phyloP scores from a whole-genome alignment of 1,140 invertebrate genomes.

The Subanguina moxae region DNA sequence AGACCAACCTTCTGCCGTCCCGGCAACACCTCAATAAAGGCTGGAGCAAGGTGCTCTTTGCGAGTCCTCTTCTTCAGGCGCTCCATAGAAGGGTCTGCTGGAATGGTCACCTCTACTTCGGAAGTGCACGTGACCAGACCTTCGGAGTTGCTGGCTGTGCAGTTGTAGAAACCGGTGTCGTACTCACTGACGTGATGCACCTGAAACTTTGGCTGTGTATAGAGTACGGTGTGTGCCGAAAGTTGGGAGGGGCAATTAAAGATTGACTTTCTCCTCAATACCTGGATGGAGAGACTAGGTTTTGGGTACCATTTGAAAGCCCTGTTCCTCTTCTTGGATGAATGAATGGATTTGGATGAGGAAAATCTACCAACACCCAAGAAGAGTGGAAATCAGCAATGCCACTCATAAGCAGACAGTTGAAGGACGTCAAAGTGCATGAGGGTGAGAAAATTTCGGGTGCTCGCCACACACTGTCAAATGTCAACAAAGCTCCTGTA shows the following conservation, averaged over 20 bases:
- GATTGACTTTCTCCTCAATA: too few relatives aligned
- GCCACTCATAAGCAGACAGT: slow-evolving; percentile 46
- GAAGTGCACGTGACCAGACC: slow-evolving; percentile 51
- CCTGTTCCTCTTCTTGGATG: too few relatives aligned
- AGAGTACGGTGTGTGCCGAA: too few relatives aligned
- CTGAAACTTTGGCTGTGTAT: too few relatives aligned
- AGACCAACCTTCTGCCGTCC: slow-evolving; percentile 33
- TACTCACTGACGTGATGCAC: slow-evolving; percentile 49
- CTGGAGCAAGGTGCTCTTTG: slow-evolving; percentile 43
- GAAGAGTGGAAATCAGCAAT: slow-evolving; percentile 6
- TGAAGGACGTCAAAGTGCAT: slow-evolving; percentile 46
- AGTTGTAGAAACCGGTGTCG: slow-evolving; percentile 57
- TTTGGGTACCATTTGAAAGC: too few relatives aligned
- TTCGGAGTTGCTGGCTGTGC: slow-evolving; percentile 53
- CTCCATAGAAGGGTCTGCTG: not conserved
- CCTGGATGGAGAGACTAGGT: too few relatives aligned
- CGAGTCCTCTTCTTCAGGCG: slow-evolving; percentile 36
- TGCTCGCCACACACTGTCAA: too few relatives aligned
- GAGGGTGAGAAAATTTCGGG: slow-evolving; percentile 25
- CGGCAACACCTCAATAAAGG: slow-evolving; percentile 55
- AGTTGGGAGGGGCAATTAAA: not conserved
- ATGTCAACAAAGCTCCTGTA: too few relatives aligned
- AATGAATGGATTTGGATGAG: not conserved
- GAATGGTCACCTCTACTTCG: slow-evolving; percentile 41
- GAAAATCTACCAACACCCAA: not conserved